Evolutionary conservation across 2,888 invertebrate species (phyloP), one percentile per base, ranked within the genome.

Genomic region (Aphrophora alni): DNA sequence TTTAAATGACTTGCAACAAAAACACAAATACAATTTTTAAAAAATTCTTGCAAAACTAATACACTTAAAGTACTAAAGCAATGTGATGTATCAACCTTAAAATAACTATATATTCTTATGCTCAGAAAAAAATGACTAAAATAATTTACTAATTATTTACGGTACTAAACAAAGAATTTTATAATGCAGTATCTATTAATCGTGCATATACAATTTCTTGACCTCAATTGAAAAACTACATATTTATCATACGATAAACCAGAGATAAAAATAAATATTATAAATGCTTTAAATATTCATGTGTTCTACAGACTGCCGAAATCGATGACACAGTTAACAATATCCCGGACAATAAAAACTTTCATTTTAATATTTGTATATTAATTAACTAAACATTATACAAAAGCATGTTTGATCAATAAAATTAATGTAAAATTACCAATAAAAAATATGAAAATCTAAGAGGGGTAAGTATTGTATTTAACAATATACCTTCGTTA

Each of bases 61-160:
- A 59, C 59, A 59, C 59, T 59, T 59, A 59, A 44, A n/a, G n/a
- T 59, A 59, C 59, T 59, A 59, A n/a, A 59, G 59, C 59, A 21
- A 59, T 44, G 59, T 59, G 59, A 59, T 59, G 59, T 59, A 59
- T 21, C 21, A 21, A 59, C 14, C n/a, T 59, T 59, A 59, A 59
- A 59, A 5, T 59, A 21, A 59, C 59, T 59, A 59, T 4, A 33
- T 33, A 59, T 59, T 3, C 59, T 21, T 59, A 59, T n/a, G 21
- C 21, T 59, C 21, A 59, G 59, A 59, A 59, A n/a, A n/a, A n/a
- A 59, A 59, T 59, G 59, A 59, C 59, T 59, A 59, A n/a, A 59
- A 59, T 59, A 59, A 59, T 59, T 59, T 59, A 59, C 59, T 59
- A 59, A 59, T 21, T 59, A 59, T 44, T 44, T 44, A 59, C 59